phyloP scores from a whole-genome alignment of 2,113 vertebrate species.

The Sminthopsis crassicaudata region DNA sequence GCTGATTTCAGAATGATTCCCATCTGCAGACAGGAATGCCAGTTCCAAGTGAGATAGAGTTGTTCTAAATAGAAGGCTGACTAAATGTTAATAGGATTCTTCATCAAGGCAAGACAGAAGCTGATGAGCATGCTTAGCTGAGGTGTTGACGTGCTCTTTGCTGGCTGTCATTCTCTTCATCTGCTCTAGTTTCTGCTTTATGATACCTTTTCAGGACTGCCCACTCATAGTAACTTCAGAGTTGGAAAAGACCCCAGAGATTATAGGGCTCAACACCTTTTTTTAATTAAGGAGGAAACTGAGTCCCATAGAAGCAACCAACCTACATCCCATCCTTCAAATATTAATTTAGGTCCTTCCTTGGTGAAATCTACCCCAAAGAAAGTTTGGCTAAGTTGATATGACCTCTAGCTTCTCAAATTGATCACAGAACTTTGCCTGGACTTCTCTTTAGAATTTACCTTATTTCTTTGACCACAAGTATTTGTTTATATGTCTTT shows the following conservation, averaged over 20 bases:
- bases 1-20: constrained; percentile 58
- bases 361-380: neutral
- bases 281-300: neutral
- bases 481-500: neutral
- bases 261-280: neutral
- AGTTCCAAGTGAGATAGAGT: constrained; percentile 59
- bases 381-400: neutral
- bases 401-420: neutral
- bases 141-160: constrained; percentile 67
- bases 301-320: neutral
- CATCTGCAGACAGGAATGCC: constrained; percentile 59
- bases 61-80: constrained; percentile 75
- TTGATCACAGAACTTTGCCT: neutral
- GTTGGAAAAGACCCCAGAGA: neutral
- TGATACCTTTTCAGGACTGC: neutral
- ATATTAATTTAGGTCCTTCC: neutral
- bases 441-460: neutral
- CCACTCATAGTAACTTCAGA: neutral
- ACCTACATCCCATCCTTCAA: neutral
- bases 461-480: neutral
- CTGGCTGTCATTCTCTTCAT: constrained; percentile 27
- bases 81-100: constrained; percentile 74
- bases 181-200: constrained; percentile 23
- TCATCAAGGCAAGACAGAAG: constrained; percentile 56
- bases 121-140: constrained; percentile 47